A percentile compares a stretch with the other conserved stretches of the same genome.
phyloP scores from a whole-genome alignment of 2,797 vertebrate species.

The Chrysolophus pictus region DNA sequence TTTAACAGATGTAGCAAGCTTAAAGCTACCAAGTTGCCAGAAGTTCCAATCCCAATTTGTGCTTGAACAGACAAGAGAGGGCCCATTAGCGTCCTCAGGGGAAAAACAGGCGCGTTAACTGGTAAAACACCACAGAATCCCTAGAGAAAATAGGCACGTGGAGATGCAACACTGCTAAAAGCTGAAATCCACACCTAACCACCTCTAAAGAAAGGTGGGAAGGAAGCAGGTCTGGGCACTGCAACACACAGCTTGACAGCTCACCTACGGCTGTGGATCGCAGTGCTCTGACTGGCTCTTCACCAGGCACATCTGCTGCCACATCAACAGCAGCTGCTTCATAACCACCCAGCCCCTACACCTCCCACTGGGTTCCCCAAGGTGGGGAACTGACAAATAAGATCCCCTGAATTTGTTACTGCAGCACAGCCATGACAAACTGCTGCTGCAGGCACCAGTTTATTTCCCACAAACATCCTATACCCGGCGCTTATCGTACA shows the following conservation, averaged over 20 bases:
- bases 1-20: neutral
- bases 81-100: fast-evolving
- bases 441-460: neutral
- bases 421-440: slow-evolving; percentile 47
- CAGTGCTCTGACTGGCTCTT: neutral
- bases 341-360: neutral
- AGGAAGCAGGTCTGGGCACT: neutral
- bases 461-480: neutral
- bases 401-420: slow-evolving; percentile 2
- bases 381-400: neutral
- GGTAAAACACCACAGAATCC: neutral
- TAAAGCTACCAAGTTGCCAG: neutral
- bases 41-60: neutral
- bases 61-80: neutral
- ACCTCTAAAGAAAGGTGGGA: neutral
- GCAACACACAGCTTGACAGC: neutral
- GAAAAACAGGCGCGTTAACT: neutral
- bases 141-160: neutral
- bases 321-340: neutral
- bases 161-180: neutral
- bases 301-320: neutral
- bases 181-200: neutral
- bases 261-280: neutral
- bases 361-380: neutral
- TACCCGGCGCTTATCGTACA: neutral